Conservation (phyloP, 2,797 vertebrate genomes). For the Acipenser oxyrinchus region DNA sequence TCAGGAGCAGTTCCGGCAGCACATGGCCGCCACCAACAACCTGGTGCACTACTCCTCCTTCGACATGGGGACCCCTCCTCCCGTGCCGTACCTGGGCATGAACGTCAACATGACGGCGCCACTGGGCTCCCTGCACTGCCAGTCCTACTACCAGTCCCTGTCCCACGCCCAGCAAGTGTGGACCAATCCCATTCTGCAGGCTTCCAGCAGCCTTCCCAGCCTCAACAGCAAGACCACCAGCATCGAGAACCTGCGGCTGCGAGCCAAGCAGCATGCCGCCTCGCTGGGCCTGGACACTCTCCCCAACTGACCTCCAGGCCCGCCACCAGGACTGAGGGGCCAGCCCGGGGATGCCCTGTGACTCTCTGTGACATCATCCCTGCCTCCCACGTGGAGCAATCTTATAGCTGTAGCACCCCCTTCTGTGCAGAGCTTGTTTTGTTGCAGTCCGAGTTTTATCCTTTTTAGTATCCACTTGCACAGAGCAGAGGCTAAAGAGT, state of each 20-base stretch:
- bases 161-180: conserved; percentile 93
- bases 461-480: too few relatives aligned
- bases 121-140: conserved; percentile 85
- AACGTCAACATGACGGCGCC: conserved; percentile 89
- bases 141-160: conserved; percentile 94
- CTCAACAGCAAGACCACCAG: conserved; percentile 99
- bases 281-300: conserved; percentile 90
- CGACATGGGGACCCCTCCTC: conserved; percentile 79
- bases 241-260: conserved; percentile 92
- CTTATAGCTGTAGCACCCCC: too few relatives aligned
- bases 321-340: conserved; percentile 8
- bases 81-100: conserved; percentile 90
- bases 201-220: conserved; percentile 61
- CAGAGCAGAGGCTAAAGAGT: too few relatives aligned
- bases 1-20: conserved; percentile 97
- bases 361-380: too few relatives aligned
- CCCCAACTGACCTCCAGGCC: conserved; percentile 71
- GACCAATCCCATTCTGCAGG: conserved; percentile 83
- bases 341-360: conserved; percentile 19
- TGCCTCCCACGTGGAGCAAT: too few relatives aligned
- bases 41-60: conserved; percentile 94
- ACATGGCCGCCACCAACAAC: conserved; percentile 98
- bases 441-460: too few relatives aligned
- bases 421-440: too few relatives aligned
- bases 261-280: conserved; percentile 94